Base-by-base conservation (phyloP, 2,888 invertebrate species). In the Oxycera nigricornis region DNA sequence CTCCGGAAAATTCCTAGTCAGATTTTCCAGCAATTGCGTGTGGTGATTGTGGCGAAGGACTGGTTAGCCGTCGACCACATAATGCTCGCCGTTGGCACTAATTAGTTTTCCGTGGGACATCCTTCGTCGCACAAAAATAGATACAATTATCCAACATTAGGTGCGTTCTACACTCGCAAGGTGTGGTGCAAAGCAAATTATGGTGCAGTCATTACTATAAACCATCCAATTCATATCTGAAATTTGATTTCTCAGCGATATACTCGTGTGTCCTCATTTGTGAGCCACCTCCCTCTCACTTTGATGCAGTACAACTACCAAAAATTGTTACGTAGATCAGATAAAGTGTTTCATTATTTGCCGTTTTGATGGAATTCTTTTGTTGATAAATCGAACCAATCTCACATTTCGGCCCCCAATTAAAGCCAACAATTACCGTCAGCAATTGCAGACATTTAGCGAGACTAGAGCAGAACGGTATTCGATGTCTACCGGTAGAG, bases 101-200 rank as follows among this genome's bases (percentile, higher is more conserved):
- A 55, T 55, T 55, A 11, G 52, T 55, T 24, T 55, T 55, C 50
- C 52, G 52, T 55, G 52, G 24, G 52, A 55, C 24, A 24, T 55
- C 52, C 52, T 55, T 24, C 46, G n/a, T 14, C 11, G 46, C 14
- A 17, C 17, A 17, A 24, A 17, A 55, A 55, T 55, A 3, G 20
- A 3, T 22, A 20, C 52, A 20, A 22, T 55, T 55, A 55, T 24
- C 52, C 52, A 55, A 7, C 24, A 22, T 2, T 24, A 17, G 22
- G 22, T 55, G 20, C 17, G 11, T n/a, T 46, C 17, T 22, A 55
- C 11, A 55, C 52, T 2, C 24, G 2, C 22, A 55, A 3, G 9
- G 24, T 2, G 22, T 22, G 22, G 52, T 4, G 11, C 17, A 22
- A 9, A 55, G 24, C 17, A 17, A 24, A 55, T 55, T n/a, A 24